Evolutionary conservation across 1,140 invertebrate genomes (phyloP).

Genomic region (Brachystomella parvula): DNA sequence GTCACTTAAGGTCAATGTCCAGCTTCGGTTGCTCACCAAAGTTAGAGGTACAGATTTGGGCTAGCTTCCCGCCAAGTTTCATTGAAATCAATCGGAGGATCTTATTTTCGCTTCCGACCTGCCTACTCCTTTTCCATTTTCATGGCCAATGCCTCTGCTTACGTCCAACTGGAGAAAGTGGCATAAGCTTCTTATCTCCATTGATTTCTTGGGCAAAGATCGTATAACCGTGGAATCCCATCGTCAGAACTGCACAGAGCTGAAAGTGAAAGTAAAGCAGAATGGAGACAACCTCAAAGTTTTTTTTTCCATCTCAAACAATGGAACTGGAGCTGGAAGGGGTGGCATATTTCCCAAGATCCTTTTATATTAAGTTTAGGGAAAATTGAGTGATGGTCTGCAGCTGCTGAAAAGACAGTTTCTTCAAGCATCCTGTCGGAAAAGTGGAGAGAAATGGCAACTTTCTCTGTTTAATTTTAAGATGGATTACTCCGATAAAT

Average conservation of each 20-base stretch:
- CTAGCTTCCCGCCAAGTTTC: neutral
- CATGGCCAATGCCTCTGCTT: neutral
- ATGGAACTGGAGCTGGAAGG: too few species aligned
- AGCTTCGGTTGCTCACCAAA: neutral
- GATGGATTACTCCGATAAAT: too few species aligned
- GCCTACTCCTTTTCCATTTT: neutral
- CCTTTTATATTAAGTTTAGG: too few species aligned
- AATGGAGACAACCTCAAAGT: neutral
- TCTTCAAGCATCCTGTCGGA: too few species aligned
- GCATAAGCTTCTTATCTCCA: neutral
- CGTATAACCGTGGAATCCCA: slow-evolving; percentile 10
- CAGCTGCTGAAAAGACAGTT: neutral
- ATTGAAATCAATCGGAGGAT: neutral
- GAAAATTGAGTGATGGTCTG: neutral
- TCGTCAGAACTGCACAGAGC: neutral
- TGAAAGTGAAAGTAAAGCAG: neutral
- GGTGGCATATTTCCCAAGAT: too few species aligned
- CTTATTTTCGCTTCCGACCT: neutral
- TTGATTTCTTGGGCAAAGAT: slow-evolving; percentile 2
- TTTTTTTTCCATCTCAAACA: too few species aligned
- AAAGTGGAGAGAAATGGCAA: too few species aligned
- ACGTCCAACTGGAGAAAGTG: slow-evolving; percentile 10
- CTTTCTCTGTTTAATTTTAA: too few species aligned
- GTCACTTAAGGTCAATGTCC: too few species aligned
- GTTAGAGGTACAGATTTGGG: neutral